phyloP scores from a whole-genome alignment of 1,140 invertebrate genomes.

The Anoplophora glabripennis region DNA sequence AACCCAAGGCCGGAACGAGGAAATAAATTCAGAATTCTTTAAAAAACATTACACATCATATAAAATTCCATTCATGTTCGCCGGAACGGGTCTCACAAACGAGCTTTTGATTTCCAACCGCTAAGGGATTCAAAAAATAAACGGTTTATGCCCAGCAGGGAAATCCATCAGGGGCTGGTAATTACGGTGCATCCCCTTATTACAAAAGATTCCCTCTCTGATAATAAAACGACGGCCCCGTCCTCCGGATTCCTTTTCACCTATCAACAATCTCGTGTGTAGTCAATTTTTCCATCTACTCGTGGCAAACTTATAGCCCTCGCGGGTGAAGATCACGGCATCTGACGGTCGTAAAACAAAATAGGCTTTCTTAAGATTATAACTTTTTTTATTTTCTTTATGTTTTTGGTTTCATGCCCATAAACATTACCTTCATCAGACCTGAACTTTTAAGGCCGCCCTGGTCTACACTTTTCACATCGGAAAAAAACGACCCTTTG shows the following conservation, averaged over 20 bases:
- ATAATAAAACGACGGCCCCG: conserved; percentile 29
- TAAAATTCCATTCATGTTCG: conserved; percentile 32
- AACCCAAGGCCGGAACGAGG: conserved; percentile 11
- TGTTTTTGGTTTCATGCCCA: too few relatives aligned
- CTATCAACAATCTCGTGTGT: conserved; percentile 33
- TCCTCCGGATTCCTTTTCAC: conserved; percentile 14
- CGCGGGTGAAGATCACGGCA: too few relatives aligned
- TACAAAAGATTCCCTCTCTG: conserved; percentile 29
- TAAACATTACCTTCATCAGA: too few relatives aligned
- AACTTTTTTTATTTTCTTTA: too few relatives aligned
- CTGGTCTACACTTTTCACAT: too few relatives aligned
- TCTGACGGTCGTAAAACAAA: too few relatives aligned
- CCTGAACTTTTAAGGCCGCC: too few relatives aligned
- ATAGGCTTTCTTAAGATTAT: too few relatives aligned
- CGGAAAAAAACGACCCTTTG: too few relatives aligned
- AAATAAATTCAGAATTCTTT: conserved; percentile 28
- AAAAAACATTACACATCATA: conserved; percentile 29
- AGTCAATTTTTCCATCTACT: conserved; percentile 27
- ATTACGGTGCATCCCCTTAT: conserved; percentile 33
- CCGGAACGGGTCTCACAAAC: conserved; percentile 33
- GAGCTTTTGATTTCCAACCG: conserved; percentile 40
- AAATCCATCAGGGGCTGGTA: conserved; percentile 35
- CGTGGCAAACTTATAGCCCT: too few relatives aligned
- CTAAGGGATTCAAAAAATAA: conserved; percentile 37
- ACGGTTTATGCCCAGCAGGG: conserved; percentile 33